Evolutionary conservation across 2,888 invertebrate species (phyloP).

Genomic region (Cinara cedri): DNA sequence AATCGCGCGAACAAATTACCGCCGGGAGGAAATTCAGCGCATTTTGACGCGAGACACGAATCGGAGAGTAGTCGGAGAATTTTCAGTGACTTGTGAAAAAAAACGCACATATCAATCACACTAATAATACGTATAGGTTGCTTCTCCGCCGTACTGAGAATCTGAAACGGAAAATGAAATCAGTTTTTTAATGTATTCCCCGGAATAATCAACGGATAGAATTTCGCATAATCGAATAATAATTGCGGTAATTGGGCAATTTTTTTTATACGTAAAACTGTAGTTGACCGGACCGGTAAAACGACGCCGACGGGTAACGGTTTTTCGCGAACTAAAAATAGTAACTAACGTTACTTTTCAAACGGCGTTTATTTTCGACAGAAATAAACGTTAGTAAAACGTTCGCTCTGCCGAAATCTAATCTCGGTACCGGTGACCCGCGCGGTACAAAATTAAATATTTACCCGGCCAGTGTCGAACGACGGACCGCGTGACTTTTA

Average conservation of each 20-base stretch:
- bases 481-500: neutral
- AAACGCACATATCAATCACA: no score
- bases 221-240: neutral
- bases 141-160: no score
- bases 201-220: neutral
- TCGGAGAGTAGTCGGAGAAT: no score
- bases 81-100: no score
- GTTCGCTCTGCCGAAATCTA: neutral
- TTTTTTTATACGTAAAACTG: neutral
- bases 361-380: constrained; percentile 5
- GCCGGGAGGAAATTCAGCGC: no score
- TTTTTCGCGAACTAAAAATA: neutral
- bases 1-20: no score
- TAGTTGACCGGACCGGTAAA: neutral
- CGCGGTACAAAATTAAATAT: neutral
- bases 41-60: no score
- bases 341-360: constrained; percentile 9
- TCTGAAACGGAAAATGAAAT: no score
- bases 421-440: constrained; percentile 23
- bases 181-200: no score
- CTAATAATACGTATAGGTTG: no score
- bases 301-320: constrained; percentile 20
- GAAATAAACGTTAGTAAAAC: neutral
- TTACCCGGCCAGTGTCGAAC: neutral
- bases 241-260: neutral